Percentiles rank a stretch among this genome's conserved stretches.
These are phyloP conservation scores for Forbesichthys agassizii DNA, from an alignment of 2,113 vertebrate genomes.

Conservation along the genomic window DNA sequence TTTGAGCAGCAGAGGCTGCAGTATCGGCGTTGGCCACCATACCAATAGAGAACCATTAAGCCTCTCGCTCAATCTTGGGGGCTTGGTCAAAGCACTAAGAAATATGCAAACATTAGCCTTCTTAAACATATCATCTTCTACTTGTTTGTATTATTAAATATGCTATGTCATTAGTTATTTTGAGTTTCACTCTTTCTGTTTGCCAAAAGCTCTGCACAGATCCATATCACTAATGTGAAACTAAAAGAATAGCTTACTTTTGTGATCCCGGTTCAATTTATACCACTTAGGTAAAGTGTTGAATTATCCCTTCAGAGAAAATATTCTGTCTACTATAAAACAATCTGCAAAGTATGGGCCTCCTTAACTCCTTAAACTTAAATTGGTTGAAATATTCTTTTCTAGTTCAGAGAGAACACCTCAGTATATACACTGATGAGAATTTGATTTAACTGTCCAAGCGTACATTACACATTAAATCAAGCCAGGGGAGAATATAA, in stretches of 20 bases:
- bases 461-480: constrained; percentile 48
- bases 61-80: too few relatives aligned
- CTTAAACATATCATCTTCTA: too few relatives aligned
- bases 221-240: constrained; percentile 25
- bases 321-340: constrained; percentile 14
- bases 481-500: constrained; percentile 51
- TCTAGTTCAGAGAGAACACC: constrained; percentile 11
- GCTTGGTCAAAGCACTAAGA: too few relatives aligned
- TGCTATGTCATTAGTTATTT: background rate
- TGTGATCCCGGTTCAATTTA: constrained; percentile 19
- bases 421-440: constrained; percentile 35
- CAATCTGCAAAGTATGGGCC: constrained; percentile 14
- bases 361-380: constrained; percentile 11
- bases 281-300: constrained; percentile 23
- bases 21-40: too few relatives aligned
- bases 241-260: constrained; percentile 1
- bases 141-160: constrained; percentile 9
- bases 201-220: constrained; percentile 21
- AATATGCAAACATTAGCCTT: too few relatives aligned
- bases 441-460: constrained; percentile 48
- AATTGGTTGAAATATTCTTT: constrained; percentile 7
- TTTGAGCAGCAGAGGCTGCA: too few relatives aligned
- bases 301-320: constrained; percentile 28
- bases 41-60: too few relatives aligned
- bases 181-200: constrained; percentile 13